Evolutionary conservation across 2,888 invertebrate genomes (phyloP), one percentile per base, ranked within the genome.

Genomic region (Lasius fuliginosus): DNA sequence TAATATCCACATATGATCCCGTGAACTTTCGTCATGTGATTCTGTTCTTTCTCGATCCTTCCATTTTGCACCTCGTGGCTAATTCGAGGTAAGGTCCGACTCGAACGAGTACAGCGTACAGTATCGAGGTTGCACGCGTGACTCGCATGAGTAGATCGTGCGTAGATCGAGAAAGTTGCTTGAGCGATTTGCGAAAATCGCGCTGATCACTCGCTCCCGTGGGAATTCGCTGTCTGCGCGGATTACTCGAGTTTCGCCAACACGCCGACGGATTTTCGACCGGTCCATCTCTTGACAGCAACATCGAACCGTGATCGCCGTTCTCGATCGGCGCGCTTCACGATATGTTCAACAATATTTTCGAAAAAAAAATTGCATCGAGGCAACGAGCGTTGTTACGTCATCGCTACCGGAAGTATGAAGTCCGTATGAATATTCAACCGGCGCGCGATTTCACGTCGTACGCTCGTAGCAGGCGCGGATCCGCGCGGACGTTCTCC

Each of bases 371-470:
- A 42, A 27, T 30, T 18, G 64, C 11, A 23, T 23, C 3, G 64
- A 15, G 18, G 8, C 49, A 49, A 64, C 42, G 46, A 71, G 67
- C 15, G 65, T 83, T 49, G 71, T 65, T 42, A 49, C 71, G 69
- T 18, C 40, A 36, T 6, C 40, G 60, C 64, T 74, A 49, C 49
- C 88, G 88, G 86, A 88, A n/a, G n/a, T n/a, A n/a, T n/a, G n/a
- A n/a, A 88, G 76, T 88, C 58, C 49, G 30, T 73, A 81, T 88
- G 79, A 88, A 88, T 88, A 88, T 88, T 85, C 82, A 76, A 53
- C n/a, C 69, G 42, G 12, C 60, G 56, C 33, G 5, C 46, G 27
- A 73, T 71, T 46, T 82, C 65, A 36, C 67, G 33, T 79, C 65
- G 58, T 30, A n/a, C 75, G 33, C 75, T 74, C 75, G 75, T 71